phyloP scores from a whole-genome alignment of 2,113 vertebrate genomes.

The Hemicordylus capensis region DNA sequence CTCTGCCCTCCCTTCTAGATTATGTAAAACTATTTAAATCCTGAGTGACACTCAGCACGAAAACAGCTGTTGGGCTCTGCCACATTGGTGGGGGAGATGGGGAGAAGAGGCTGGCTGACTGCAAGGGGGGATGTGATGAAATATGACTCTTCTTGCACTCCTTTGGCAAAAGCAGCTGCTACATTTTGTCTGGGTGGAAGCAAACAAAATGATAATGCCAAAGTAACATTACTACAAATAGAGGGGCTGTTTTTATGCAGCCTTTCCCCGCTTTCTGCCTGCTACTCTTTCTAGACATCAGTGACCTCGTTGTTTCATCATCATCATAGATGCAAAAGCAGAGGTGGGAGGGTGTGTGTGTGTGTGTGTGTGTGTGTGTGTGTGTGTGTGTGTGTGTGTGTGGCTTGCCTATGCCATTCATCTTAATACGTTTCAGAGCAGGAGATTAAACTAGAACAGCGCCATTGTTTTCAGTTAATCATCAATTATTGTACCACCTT shows the following conservation, averaged over 20 bases:
- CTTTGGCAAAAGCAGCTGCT: background rate
- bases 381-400: too few relatives aligned
- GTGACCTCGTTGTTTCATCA: background rate
- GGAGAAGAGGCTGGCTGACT: background rate
- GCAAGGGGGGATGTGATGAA: background rate
- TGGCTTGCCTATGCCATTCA: constrained; percentile 16
- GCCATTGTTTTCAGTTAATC: constrained; percentile 32
- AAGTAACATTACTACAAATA: constrained; percentile 8
- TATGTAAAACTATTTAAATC: constrained; percentile 74
- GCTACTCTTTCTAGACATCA: background rate
- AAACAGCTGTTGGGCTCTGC: constrained; percentile 59
- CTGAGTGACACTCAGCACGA: constrained; percentile 66
- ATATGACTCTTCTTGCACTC: constrained; percentile 14
- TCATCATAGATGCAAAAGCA: constrained; percentile 16
- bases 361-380: too few relatives aligned
- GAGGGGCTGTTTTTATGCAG: constrained; percentile 1
- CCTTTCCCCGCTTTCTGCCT: background rate
- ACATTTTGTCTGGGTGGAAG: background rate
- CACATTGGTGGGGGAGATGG: background rate
- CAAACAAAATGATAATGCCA: background rate
- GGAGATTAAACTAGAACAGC: constrained; percentile 23
- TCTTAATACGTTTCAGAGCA: constrained; percentile 14
- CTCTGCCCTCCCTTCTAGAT: constrained; percentile 48
- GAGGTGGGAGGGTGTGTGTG: background rate
- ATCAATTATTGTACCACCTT: background rate